Conservation (phyloP, 2,797 vertebrate genomes). For the Pitangus sulphuratus region DNA sequence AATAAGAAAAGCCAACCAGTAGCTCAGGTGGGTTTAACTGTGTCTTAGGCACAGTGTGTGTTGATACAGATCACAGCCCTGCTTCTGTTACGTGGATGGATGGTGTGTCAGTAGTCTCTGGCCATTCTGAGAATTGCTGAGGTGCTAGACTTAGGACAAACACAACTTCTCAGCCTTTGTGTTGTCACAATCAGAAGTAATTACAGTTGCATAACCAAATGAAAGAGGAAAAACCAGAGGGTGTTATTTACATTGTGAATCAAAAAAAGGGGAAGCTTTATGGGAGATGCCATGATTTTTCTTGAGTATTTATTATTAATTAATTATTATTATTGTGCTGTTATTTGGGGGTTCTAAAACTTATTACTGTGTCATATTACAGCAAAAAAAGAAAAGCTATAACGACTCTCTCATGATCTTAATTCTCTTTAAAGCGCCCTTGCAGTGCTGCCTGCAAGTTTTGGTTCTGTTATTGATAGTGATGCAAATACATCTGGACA, state of each 20-base stretch:
- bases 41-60: rapidly evolving
- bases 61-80: rapidly evolving
- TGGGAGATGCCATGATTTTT: not conserved
- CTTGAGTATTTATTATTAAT: not conserved
- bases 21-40: not conserved
- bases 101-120: rapidly evolving
- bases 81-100: rapidly evolving
- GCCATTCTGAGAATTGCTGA: not conserved
- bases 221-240: not conserved
- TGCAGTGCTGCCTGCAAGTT: not conserved
- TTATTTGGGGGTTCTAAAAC: not conserved
- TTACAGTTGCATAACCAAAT: not conserved
- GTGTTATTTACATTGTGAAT: not conserved
- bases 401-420: not conserved
- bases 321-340: not conserved
- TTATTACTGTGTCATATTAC: not conserved
- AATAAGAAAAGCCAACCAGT: not conserved
- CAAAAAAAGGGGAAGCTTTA: not conserved
- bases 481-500: constrained; percentile 45
- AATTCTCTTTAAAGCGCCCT: not conserved
- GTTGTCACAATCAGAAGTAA: not conserved
- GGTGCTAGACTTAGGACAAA: not conserved
- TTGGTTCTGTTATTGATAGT: not conserved
- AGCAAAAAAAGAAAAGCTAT: not conserved
- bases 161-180: not conserved